Evolutionary conservation across 2,797 vertebrate species (phyloP).

Genomic region (Eleutherodactylus coqui): DNA sequence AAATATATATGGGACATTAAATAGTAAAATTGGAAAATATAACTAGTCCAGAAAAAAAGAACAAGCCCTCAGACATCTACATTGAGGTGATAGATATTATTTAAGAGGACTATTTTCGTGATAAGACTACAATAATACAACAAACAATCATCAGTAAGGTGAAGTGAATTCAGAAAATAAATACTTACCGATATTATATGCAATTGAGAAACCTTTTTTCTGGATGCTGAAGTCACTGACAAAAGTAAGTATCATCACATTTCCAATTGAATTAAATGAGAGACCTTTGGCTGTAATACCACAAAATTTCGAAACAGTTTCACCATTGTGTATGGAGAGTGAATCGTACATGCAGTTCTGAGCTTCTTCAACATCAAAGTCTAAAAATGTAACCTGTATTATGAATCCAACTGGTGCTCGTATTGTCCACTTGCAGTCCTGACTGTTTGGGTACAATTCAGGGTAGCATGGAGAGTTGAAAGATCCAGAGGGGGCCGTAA

Average conservation of each 20-base stretch:
- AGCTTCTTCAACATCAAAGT: constrained; percentile 96
- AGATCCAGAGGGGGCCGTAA: constrained; percentile 80
- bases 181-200: constrained; percentile 90
- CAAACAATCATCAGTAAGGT: not conserved
- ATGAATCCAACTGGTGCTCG: constrained; percentile 89
- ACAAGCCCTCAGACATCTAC: no score
- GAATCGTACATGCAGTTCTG: constrained; percentile 92
- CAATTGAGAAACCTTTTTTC: constrained; percentile 93
- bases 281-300: constrained; percentile 92
- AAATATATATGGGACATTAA: no score
- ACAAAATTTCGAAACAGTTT: constrained; percentile 82
- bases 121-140: no score
- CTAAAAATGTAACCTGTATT: constrained; percentile 90
- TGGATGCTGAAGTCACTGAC: constrained; percentile 95
- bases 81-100: no score
- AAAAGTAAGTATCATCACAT: constrained; percentile 90
- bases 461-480: constrained; percentile 94
- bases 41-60: no score
- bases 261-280: constrained; percentile 90
- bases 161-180: not conserved
- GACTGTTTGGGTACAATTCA: constrained; percentile 84
- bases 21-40: no score
- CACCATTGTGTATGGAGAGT: constrained; percentile 83
- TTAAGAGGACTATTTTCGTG: no score
- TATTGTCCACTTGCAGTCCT: constrained; percentile 87